A percentile compares a stretch with the other conserved stretches of the same genome.
phyloP scores from a whole-genome alignment of 1,140 invertebrate species.

The Leptonema lineaticorne region DNA sequence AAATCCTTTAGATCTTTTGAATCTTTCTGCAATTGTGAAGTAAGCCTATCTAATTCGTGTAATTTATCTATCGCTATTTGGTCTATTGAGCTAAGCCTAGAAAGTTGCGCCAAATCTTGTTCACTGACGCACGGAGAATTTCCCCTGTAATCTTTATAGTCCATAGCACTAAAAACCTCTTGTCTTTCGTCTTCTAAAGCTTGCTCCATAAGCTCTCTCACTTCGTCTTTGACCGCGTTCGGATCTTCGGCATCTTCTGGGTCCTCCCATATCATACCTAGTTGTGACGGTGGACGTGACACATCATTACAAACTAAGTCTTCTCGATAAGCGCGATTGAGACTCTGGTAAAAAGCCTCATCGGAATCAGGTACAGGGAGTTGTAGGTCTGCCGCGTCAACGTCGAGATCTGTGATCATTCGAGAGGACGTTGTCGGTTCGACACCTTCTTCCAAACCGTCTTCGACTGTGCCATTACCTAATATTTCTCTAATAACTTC shows the following conservation, averaged over 20 bases:
- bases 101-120: conserved; percentile 73
- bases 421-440: conserved; percentile 51
- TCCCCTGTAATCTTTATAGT: conserved; percentile 78
- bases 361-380: conserved; percentile 67
- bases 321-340: conserved; percentile 84
- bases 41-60: conserved; percentile 73
- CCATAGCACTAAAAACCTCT: conserved; percentile 73
- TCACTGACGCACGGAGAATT: conserved; percentile 74
- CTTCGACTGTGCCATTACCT: conserved; percentile 61
- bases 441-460: conserved; percentile 62
- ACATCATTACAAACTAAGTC: conserved; percentile 68
- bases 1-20: conserved; percentile 75
- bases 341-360: conserved; percentile 84
- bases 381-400: conserved; percentile 47
- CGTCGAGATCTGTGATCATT: conserved; percentile 48
- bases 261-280: conserved; percentile 82
- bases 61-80: conserved; percentile 75
- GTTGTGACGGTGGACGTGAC: conserved; percentile 64
- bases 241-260: conserved; percentile 55
- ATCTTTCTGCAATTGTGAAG: conserved; percentile 74
- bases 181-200: conserved; percentile 57
- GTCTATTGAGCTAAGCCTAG: conserved; percentile 72
- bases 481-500: conserved; percentile 63
- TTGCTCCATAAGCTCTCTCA: conserved; percentile 53
- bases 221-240: conserved; percentile 45